Conservation (phyloP, 1,140 invertebrate genomes). For the Bombyx mori region DNA sequence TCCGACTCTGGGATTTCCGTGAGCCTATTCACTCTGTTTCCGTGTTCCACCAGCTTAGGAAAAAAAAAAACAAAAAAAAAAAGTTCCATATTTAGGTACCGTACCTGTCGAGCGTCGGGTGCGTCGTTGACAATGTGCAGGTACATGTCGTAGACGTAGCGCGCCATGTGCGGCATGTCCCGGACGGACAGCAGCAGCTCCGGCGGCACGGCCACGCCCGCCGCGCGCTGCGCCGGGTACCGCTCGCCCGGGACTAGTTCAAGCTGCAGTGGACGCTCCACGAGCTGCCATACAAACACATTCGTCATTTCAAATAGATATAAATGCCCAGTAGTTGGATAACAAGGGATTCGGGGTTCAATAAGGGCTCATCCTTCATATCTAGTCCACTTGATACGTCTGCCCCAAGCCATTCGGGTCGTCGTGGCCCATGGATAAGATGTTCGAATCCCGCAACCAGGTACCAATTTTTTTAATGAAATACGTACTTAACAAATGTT, state of each 20-base stretch:
- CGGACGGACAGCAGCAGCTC: conserved; percentile 73
- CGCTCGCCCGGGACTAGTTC: conserved; percentile 84
- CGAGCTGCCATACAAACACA: conserved; percentile 46
- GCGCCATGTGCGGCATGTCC: conserved; percentile 94
- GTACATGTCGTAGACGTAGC: conserved; percentile 94
- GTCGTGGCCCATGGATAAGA: too few relatives aligned
- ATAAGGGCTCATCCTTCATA: too few relatives aligned
- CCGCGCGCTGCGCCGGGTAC: conserved; percentile 79
- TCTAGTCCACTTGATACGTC: too few relatives aligned
- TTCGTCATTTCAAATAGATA: too few relatives aligned
- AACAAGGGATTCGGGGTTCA: too few relatives aligned
- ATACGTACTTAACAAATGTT: too few relatives aligned
- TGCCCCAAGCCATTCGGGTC: too few relatives aligned
- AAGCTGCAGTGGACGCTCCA: conserved; percentile 81
- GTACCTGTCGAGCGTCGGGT: conserved; percentile 15
- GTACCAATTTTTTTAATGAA: too few relatives aligned
- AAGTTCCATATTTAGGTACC: neutral
- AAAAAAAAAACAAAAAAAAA: too few relatives aligned
- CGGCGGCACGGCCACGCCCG: conserved; percentile 35
- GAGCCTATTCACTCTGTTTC: conserved; percentile 96
- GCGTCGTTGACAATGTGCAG: conserved; percentile 76
- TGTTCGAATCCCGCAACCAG: too few relatives aligned
- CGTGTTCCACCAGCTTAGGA: conserved; percentile 83
- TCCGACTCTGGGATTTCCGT: conserved; percentile 97
- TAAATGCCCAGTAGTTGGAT: too few relatives aligned